Conservation (phyloP, 2,797 vertebrate genomes). For the Sebastes umbrosus region DNA sequence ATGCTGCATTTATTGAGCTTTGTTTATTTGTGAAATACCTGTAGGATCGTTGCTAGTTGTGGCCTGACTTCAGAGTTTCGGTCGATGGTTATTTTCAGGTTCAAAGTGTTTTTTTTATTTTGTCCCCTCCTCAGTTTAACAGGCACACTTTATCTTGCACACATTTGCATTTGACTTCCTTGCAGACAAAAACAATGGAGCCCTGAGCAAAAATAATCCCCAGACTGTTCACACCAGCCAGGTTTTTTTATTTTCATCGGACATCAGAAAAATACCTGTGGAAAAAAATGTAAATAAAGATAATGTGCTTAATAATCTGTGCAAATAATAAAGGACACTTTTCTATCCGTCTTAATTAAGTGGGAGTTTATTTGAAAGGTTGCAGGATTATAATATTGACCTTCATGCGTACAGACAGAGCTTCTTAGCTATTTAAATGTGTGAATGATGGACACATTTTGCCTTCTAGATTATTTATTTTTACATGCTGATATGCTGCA, state of each 20-base stretch:
- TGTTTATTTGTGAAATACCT: not conserved
- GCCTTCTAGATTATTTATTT: not conserved
- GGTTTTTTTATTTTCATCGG: not conserved
- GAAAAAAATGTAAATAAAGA: slow-evolving; percentile 1
- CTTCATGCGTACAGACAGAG: slow-evolving; percentile 1
- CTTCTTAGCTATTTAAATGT: not conserved
- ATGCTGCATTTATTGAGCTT: not conserved
- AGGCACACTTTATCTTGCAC: not conserved
- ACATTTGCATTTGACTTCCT: slow-evolving; percentile 21
- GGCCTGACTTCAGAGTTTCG: not conserved
- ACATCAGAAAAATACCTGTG: slow-evolving; percentile 12
- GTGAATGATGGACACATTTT: not conserved
- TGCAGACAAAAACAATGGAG: slow-evolving; percentile 33
- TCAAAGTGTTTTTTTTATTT: not conserved
- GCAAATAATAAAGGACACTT: slow-evolving; percentile 32
- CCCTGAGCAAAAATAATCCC: slow-evolving; percentile 7
- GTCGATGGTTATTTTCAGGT: not conserved
- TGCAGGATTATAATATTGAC: slow-evolving; percentile 1
- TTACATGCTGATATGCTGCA: not conserved
- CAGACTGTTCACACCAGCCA: not conserved
- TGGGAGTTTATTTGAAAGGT: slow-evolving; percentile 8
- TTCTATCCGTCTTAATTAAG: not conserved
- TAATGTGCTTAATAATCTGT: slow-evolving; percentile 11
- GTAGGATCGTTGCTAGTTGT: not conserved
- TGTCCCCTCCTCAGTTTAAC: not conserved